Evolutionary conservation across 2,888 invertebrate genomes (phyloP), one percentile per base, ranked within the genome.

Genomic region (Psylliodes chrysocephalus): DNA sequence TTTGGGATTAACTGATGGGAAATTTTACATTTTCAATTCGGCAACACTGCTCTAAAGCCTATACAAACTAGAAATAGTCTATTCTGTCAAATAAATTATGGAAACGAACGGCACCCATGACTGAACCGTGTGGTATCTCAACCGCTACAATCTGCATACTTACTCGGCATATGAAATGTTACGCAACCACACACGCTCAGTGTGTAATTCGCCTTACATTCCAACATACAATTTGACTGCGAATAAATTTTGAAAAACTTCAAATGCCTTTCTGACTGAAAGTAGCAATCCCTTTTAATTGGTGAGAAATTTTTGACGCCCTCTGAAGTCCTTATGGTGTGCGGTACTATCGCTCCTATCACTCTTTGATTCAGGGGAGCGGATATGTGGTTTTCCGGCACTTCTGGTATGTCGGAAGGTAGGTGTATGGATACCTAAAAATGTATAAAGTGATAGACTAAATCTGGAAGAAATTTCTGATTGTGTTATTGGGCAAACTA

Each of bases 141-240:
- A 22, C 22, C n/a, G n/a, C n/a, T n/a, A n/a, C n/a, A n/a, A n/a
- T n/a, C n/a, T n/a, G 22, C 10, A 2, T 28, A 73, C 78, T 79
- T 75, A 82, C 84, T 74, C 47, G 89, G 89, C 88, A 90, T 89
- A 55, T 88, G 88, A 71, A 89, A 89, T 73, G 86, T 86, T 6
- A 77, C 75, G 61, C 80, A 80, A 8, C 75, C 75, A 47, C 80
- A 80, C 4, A 40, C 78, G 1, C 81, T 76, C 49, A 86, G 77
- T 0, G 90, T 90, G 68, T 86, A 89, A 79, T 90, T 90, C 1
- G 89, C 84, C 60, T 89, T 79, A 69, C 91, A 91, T 79, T 91
- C 91, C 75, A 89, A 82, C 73, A 89, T 87, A 74, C 91, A 91
- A 77, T 90, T 90, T 53, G 86, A 84, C 79, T 90, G 90, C 0